A percentile compares a stretch with the other conserved stretches of the same genome.
Conservation (phyloP, 2,888 invertebrate species). For the Papilio demoleus region DNA sequence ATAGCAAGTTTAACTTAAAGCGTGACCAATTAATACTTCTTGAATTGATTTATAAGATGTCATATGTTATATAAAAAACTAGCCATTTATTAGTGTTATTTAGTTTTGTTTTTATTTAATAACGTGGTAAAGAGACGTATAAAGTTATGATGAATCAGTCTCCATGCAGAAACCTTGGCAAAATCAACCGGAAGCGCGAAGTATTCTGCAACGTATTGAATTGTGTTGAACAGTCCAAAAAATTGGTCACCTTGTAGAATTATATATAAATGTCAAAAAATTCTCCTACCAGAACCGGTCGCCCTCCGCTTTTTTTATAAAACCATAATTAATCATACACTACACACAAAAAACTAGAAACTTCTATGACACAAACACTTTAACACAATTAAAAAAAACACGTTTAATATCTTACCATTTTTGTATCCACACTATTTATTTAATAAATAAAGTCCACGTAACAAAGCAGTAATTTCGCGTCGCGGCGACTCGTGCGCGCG, state of each 20-base stretch:
- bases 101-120: no score
- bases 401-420: slow-evolving; percentile 29
- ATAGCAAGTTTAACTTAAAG: no score
- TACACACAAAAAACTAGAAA: slow-evolving; percentile 32
- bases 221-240: slow-evolving; percentile 17
- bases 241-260: slow-evolving; percentile 20
- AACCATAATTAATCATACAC: slow-evolving; percentile 17
- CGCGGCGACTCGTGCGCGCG: slow-evolving; percentile 57
- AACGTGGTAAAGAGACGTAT: not conserved
- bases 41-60: no score
- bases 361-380: slow-evolving; percentile 19
- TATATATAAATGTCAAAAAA: slow-evolving; percentile 33
- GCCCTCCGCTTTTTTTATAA: slow-evolving; percentile 20
- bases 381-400: not conserved
- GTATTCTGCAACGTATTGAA: slow-evolving; percentile 21
- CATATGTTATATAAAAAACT: no score
- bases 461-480: slow-evolving; percentile 50
- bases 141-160: not conserved
- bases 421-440: slow-evolving; percentile 42
- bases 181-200: slow-evolving; percentile 26
- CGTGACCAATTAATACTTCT: no score
- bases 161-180: slow-evolving; percentile 20
- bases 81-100: no score
- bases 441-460: slow-evolving; percentile 51
- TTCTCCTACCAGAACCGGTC: slow-evolving; percentile 30